Percentiles rank a stretch among this genome's conserved stretches.
Conservation (phyloP, 2,888 invertebrate species). For the Hirtodrosophila alboralis region DNA sequence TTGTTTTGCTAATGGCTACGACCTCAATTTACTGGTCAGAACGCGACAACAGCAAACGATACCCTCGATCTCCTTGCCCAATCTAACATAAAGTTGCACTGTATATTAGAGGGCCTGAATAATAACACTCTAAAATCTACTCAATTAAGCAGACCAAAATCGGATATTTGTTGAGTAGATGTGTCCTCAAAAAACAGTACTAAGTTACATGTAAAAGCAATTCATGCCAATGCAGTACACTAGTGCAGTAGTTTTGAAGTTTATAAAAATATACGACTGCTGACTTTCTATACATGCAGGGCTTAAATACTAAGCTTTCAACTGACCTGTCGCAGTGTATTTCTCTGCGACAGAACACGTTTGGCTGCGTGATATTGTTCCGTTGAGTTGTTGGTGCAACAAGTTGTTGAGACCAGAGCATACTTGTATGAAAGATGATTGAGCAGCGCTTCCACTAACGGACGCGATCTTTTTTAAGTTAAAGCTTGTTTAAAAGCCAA, state of each 20-base stretch:
- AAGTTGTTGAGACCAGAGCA: conserved; percentile 28
- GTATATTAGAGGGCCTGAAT: conserved; percentile 5
- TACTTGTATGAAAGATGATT: conserved; percentile 50
- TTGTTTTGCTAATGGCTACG: conserved; percentile 66
- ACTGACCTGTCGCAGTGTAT: conserved; percentile 1
- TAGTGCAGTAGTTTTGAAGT: too few species aligned
- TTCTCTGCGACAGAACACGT: conserved; percentile 23
- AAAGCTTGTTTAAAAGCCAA: conserved; percentile 26
- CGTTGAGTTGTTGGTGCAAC: conserved; percentile 60
- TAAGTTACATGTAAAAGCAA: too few species aligned
- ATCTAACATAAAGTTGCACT: too few species aligned
- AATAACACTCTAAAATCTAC: background rate
- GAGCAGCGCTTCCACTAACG: conserved; percentile 26
- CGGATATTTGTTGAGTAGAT: too few species aligned
- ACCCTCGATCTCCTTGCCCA: conserved; percentile 26
- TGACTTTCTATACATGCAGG: too few species aligned
- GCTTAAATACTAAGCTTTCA: background rate
- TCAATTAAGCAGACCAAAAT: too few species aligned
- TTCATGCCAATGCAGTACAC: too few species aligned
- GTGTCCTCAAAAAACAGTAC: too few species aligned
- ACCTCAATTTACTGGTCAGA: conserved; percentile 46
- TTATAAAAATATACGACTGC: too few species aligned
- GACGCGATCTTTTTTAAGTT: conserved; percentile 4
- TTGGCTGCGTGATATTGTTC: conserved; percentile 56
- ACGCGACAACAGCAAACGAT: conserved; percentile 30